Percentiles rank a stretch among this genome's conserved stretches.
These are phyloP conservation scores for Andrena fulva DNA, from an alignment of 2,888 invertebrate genomes.

Conservation along the genomic window DNA sequence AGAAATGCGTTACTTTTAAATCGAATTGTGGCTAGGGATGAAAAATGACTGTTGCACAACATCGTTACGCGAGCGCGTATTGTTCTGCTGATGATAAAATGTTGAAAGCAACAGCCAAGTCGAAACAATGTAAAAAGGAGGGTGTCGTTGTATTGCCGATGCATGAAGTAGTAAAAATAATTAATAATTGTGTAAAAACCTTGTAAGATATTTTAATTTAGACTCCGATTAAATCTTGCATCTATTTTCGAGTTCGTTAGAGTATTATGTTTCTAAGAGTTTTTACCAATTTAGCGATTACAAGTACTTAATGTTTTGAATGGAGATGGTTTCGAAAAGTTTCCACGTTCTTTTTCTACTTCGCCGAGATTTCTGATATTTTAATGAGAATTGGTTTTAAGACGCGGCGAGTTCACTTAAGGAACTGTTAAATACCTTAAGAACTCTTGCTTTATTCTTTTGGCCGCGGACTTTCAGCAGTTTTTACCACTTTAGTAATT, in stretches of 20 bases:
- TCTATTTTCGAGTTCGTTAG: not conserved
- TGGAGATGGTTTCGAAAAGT: not conserved
- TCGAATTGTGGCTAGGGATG: too few relatives aligned
- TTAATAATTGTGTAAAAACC: too few relatives aligned
- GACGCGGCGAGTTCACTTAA: slow-evolving; percentile 5
- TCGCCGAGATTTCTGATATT: slow-evolving; percentile 3
- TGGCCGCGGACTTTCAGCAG: not conserved
- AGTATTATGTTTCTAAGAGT: not conserved
- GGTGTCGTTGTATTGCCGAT: too few relatives aligned
- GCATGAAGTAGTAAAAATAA: too few relatives aligned
- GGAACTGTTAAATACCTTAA: slow-evolving; percentile 5
- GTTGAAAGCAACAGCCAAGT: too few relatives aligned
- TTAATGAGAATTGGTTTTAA: slow-evolving; percentile 1
- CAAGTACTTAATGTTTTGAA: not conserved
- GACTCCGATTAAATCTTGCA: not conserved
- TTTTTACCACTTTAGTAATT: slow-evolving; percentile 4
- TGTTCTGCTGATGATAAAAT: too few relatives aligned
- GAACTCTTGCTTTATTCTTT: slow-evolving; percentile 12
- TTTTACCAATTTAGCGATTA: not conserved
- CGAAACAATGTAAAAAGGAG: too few relatives aligned
- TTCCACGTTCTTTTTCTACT: not conserved
- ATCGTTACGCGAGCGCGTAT: too few relatives aligned
- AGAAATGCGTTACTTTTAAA: too few relatives aligned
- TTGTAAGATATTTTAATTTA: too few relatives aligned
- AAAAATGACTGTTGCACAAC: too few relatives aligned